phyloP scores from a whole-genome alignment of 2,888 invertebrate species.

The Torymus texanus region DNA sequence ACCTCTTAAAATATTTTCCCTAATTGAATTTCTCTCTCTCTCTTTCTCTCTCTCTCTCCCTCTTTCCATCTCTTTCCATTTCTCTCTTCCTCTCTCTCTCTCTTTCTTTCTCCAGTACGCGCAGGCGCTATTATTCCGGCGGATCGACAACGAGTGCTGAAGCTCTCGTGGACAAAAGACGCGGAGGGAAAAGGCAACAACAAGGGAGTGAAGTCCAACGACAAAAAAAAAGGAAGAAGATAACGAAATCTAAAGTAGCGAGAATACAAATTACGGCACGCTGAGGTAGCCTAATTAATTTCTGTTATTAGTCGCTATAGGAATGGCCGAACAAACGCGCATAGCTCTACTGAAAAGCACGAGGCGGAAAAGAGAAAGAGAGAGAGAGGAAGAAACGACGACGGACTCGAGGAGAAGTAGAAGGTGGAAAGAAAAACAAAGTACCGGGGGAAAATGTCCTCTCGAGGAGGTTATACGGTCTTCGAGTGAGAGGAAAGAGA shows the following conservation, averaged over 20 bases:
- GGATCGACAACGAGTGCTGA: conserved; percentile 8
- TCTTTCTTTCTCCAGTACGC: no score
- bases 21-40: conserved; percentile 2
- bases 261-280: conserved; percentile 52
- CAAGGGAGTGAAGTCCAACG: not conserved
- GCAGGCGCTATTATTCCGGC: conserved; percentile 1
- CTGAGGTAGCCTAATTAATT: conserved; percentile 53
- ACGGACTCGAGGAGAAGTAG: no score
- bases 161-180: not conserved
- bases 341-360: not conserved
- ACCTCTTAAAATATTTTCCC: conserved; percentile 17
- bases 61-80: not conserved
- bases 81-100: no score
- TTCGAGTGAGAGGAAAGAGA: conserved; percentile 7
- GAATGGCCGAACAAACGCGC: not conserved
- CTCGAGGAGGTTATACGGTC: conserved; percentile 6
- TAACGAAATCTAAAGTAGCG: conserved; percentile 11
- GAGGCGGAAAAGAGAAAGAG: conserved; percentile 4
- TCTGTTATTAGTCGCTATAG: conserved; percentile 53
- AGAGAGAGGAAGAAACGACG: not conserved
- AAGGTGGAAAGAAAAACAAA: conserved; percentile 33
- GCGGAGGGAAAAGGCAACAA: not conserved
- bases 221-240: not conserved
- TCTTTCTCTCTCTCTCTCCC: no score
- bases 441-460: conserved; percentile 39